A percentile compares a stretch with the other conserved stretches of the same genome.
Conservation (phyloP, 2,113 vertebrate species). For the Epinephelus cyanopodus region DNA sequence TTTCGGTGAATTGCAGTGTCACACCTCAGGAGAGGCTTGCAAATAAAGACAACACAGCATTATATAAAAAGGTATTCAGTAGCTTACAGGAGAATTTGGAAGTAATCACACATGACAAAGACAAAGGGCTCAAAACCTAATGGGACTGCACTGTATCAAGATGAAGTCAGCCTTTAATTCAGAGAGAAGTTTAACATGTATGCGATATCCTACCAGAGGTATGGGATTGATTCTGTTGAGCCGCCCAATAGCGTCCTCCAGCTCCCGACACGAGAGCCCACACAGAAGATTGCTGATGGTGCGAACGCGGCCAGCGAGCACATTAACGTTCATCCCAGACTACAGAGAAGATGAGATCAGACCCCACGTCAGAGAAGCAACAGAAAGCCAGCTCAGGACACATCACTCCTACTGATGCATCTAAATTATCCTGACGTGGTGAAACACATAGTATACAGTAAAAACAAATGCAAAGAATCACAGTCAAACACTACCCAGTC, state of each 20-base stretch:
- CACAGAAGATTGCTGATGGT: constrained; percentile 77
- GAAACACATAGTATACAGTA: background rate
- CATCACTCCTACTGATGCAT: background rate
- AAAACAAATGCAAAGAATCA: background rate
- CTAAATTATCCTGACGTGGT: background rate
- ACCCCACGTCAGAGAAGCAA: background rate
- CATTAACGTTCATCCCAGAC: constrained; percentile 45
- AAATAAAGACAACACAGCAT: background rate
- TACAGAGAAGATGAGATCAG: constrained; percentile 38
- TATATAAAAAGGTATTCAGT: no score
- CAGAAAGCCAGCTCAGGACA: background rate
- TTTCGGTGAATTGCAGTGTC: background rate
- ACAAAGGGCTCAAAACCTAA: background rate
- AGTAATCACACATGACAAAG: background rate
- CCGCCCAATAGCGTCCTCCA: constrained; percentile 76
- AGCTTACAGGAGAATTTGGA: background rate
- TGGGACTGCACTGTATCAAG: background rate
- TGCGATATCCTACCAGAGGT: constrained; percentile 62
- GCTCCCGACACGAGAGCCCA: constrained; percentile 68
- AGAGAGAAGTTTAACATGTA: background rate
- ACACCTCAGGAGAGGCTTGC: background rate
- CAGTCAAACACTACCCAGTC: background rate
- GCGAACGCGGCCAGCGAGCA: constrained; percentile 60
- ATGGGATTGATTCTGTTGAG: constrained; percentile 67
- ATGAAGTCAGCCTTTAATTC: background rate